Conservation (phyloP, 2,797 vertebrate species). For the Thamnophis elegans region DNA sequence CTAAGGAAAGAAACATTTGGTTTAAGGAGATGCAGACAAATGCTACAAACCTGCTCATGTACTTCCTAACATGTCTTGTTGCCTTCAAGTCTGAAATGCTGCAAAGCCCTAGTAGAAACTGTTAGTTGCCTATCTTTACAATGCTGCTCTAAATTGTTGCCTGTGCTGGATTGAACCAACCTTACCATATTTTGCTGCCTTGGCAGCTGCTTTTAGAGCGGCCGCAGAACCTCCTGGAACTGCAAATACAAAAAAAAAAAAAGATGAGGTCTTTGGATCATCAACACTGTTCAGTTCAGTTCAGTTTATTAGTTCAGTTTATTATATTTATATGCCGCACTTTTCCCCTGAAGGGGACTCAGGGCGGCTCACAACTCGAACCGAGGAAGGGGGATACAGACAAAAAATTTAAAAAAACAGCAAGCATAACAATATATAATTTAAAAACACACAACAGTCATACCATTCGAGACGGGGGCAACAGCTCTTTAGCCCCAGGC, state of each 20-base stretch:
- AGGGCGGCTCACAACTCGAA: too few relatives aligned
- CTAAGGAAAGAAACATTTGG: not conserved
- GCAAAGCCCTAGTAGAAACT: not conserved
- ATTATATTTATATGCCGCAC: too few relatives aligned
- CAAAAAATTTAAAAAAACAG: too few relatives aligned
- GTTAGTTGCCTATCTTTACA: not conserved
- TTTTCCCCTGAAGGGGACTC: too few relatives aligned
- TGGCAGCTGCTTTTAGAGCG: constrained; percentile 61
- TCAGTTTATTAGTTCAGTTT: too few relatives aligned
- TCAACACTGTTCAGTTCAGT: too few relatives aligned
- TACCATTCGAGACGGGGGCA: too few relatives aligned
- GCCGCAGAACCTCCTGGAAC: constrained; percentile 10
- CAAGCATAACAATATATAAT: too few relatives aligned
- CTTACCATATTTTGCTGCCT: constrained; percentile 70
- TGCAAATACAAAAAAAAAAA: not conserved
- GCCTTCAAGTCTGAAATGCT: not conserved
- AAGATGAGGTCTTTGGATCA: not conserved
- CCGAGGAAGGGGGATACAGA: too few relatives aligned
- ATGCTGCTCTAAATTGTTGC: not conserved
- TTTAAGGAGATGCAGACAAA: not conserved
- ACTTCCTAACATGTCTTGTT: not conserved
- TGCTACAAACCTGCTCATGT: not conserved
- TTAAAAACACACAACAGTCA: too few relatives aligned
- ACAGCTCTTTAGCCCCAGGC: too few relatives aligned
- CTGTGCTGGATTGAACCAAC: not conserved